These are phyloP conservation scores for Echinometra lucunter DNA, from an alignment of 53 echinoderm and acorn worm species.

Conservation along the genomic window DNA sequence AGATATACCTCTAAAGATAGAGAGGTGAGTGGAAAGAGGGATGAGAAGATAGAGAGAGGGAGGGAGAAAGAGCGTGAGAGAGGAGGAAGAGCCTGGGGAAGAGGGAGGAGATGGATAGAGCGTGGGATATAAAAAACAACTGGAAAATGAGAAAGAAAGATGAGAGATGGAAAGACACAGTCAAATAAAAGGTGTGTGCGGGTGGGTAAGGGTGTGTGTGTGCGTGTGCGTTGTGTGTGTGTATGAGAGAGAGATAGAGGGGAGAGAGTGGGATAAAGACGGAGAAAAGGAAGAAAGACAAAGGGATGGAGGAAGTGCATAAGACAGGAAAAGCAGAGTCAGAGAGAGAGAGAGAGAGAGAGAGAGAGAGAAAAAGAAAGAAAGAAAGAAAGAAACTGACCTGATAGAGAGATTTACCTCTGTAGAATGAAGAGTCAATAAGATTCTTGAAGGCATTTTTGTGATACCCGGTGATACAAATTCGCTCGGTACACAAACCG, in stretches of 20 bases:
- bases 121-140: neutral
- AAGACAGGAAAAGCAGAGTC: neutral
- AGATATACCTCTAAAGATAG: too few relatives aligned
- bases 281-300: conserved; percentile 1
- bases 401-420: neutral
- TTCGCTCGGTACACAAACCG: conserved; percentile 46
- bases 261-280: neutral
- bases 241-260: neutral
- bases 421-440: conserved; percentile 31
- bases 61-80: neutral
- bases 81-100: neutral
- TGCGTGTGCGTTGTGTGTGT: too few relatives aligned
- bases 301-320: neutral
- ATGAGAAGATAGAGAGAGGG: neutral
- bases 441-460: conserved; percentile 59
- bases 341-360: neutral
- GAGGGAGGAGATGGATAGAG: neutral
- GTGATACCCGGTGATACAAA: conserved; percentile 71
- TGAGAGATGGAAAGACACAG: too few relatives aligned
- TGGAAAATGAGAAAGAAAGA: too few relatives aligned
- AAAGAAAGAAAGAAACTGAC: neutral
- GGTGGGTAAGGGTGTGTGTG: too few relatives aligned
- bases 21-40: too few relatives aligned
- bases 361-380: neutral
- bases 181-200: too few relatives aligned